Base-by-base conservation (phyloP, 2,888 invertebrate species). In the Adelognathus sp. region DNA sequence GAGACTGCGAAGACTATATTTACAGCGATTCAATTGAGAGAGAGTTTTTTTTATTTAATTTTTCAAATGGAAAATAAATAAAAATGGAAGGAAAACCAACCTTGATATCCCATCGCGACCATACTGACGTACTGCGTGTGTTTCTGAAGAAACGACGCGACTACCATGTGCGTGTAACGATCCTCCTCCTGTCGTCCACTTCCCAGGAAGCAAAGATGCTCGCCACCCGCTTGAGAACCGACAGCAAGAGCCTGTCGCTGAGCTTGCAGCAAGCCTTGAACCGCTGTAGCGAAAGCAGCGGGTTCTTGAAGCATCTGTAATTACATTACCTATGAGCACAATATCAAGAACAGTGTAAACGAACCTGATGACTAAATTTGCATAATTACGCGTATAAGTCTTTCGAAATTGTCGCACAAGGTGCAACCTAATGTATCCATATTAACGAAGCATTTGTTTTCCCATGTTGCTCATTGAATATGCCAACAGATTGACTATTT, bases 161-260 rank as follows among this genome's bases (percentile, higher is more conserved):
- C 97, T 24, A 99, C 98, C 99, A 99, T 99, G 90, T 98, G 97
- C 16, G 98, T 98, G 90, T 98, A 98, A 86, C 97, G 97, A 91
- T 99, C 98, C 92, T 98, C 97, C 88, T 98, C 98, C 84, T 96
- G 95, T 58, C 97, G 94, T 1, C 99, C 99, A 79, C 98, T 98
- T 46, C 99, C 99, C 89, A 99, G 94, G 90, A 97, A 97, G 87
- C 97, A 97, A 81, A 99, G 94, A 90, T 97, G 97, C 90, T 97
- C 95, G 82, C 98, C 95, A 84, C 97, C 96, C 85, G 97, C 96
- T 92, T 95, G 94, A 0, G 98, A 98, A 66, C 97, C 96, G 61
- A 96, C 96, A 58, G 96, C 97, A 72, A 97, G 93, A 2, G 97
- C 96, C 91, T 96, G 97, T 77, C 95, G 94, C 91, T 99, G 98